These are phyloP conservation scores for Megalops atlanticus DNA, from an alignment of 2,113 vertebrate genomes.

Conservation along the genomic window DNA sequence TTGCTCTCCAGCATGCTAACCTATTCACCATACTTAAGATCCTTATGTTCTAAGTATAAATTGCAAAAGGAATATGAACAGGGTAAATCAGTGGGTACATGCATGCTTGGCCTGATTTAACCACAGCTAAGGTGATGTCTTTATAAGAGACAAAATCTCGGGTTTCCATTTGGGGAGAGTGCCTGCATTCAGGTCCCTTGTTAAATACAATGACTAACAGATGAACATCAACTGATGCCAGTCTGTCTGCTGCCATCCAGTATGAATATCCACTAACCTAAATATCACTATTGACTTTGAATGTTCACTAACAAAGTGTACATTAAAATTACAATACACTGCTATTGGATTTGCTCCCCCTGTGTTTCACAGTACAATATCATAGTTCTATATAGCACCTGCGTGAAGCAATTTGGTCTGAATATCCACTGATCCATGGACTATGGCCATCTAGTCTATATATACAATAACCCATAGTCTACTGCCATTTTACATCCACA, in stretches of 20 bases:
- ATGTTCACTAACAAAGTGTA: too few relatives aligned
- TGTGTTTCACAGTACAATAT: too few relatives aligned
- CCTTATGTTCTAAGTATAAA: background rate
- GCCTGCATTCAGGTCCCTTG: background rate
- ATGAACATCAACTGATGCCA: background rate
- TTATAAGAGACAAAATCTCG: background rate
- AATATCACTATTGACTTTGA: too few relatives aligned
- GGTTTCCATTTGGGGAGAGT: background rate
- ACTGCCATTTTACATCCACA: too few relatives aligned
- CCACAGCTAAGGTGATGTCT: background rate
- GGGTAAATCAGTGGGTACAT: background rate
- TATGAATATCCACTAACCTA: background rate
- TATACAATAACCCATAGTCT: too few relatives aligned
- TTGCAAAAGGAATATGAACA: background rate
- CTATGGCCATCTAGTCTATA: too few relatives aligned
- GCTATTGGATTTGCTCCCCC: too few relatives aligned
- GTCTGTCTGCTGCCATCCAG: background rate
- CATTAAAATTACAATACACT: too few relatives aligned
- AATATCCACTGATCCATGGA: too few relatives aligned
- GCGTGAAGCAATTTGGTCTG: too few relatives aligned
- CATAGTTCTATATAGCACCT: too few relatives aligned
- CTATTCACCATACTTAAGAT: conserved; percentile 2
- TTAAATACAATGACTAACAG: background rate
- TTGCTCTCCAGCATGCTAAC: background rate
- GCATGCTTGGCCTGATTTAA: background rate